These are phyloP conservation scores for Aphaenogaster ashmeadi DNA, from an alignment of 1,140 invertebrate genomes.

Conservation along the genomic window DNA sequence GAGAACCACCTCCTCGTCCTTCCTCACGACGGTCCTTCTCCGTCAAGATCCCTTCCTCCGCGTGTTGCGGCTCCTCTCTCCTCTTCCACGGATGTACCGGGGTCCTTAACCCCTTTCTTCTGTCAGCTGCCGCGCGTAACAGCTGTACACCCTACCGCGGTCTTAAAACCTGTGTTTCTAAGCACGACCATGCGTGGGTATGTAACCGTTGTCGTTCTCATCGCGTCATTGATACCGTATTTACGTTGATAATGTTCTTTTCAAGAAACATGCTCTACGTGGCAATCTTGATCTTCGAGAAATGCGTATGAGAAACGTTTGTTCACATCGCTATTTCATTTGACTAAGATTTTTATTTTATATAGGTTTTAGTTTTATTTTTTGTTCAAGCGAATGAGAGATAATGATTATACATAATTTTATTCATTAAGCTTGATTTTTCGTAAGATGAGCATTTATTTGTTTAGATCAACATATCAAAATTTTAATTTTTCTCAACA, in stretches of 20 bases:
- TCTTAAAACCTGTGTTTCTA: constrained; percentile 68
- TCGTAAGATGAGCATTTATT: neutral
- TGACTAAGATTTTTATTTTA: neutral
- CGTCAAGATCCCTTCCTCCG: constrained; percentile 74
- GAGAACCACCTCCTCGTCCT: constrained; percentile 46
- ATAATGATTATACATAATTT: neutral
- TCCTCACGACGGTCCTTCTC: constrained; percentile 61
- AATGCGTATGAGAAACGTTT: neutral
- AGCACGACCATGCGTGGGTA: constrained; percentile 52
- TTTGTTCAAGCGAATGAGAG: neutral
- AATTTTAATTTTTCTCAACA: no score
- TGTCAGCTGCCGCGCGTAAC: constrained; percentile 85
- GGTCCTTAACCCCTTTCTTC: constrained; percentile 86
- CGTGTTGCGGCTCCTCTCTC: constrained; percentile 69
- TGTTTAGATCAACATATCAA: neutral
- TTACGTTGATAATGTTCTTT: constrained; percentile 16
- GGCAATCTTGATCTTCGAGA: neutral
- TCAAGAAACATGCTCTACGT: neutral
- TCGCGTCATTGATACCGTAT: constrained; percentile 31
- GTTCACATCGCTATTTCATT: neutral
- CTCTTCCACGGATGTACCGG: constrained; percentile 67
- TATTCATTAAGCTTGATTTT: neutral
- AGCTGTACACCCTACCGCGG: constrained; percentile 81
- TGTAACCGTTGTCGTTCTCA: constrained; percentile 48
- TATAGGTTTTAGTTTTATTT: neutral